phyloP scores from a whole-genome alignment of 1,140 invertebrate species.

The Listronotus oregonensis region DNA sequence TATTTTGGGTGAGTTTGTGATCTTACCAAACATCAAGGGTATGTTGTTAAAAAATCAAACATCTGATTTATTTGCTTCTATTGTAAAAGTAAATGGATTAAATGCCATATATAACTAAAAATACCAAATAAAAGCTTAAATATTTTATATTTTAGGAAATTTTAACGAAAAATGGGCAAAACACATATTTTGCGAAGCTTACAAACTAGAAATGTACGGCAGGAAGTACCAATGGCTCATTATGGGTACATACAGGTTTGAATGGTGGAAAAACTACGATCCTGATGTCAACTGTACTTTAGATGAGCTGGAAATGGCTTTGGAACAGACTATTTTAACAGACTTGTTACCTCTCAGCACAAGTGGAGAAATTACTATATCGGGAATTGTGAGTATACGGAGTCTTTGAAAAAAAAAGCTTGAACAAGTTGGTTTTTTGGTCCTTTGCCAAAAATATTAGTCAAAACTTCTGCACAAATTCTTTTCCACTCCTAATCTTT shows the following conservation, averaged over 20 bases:
- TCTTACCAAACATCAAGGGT: too few relatives aligned
- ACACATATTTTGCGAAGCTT: conserved; percentile 92
- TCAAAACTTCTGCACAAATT: too few relatives aligned
- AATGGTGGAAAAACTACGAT: conserved; percentile 74
- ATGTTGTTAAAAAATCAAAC: too few relatives aligned
- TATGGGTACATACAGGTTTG: conserved; percentile 81
- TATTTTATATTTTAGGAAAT: conserved; percentile 80
- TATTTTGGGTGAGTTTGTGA: conserved; percentile 61
- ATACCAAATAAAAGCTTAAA: neutral
- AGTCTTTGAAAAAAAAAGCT: too few relatives aligned
- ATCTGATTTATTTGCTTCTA: too few relatives aligned
- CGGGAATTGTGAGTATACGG: conserved; percentile 84
- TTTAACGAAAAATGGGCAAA: conserved; percentile 95
- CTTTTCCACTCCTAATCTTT: too few relatives aligned
- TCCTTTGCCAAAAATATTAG: too few relatives aligned
- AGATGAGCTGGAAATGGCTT: conserved; percentile 75
- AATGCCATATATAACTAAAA: too few relatives aligned
- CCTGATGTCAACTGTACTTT: conserved; percentile 70
- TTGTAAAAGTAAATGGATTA: too few relatives aligned
- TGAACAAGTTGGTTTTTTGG: too few relatives aligned
- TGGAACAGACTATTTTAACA: conserved; percentile 90
- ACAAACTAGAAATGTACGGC: conserved; percentile 59
- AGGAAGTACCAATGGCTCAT: conserved; percentile 92
- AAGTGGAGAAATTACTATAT: conserved; percentile 79
- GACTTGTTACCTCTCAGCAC: conserved; percentile 78